phyloP scores from a whole-genome alignment of 1,140 invertebrate genomes.

The Branchinecta lindahli region DNA sequence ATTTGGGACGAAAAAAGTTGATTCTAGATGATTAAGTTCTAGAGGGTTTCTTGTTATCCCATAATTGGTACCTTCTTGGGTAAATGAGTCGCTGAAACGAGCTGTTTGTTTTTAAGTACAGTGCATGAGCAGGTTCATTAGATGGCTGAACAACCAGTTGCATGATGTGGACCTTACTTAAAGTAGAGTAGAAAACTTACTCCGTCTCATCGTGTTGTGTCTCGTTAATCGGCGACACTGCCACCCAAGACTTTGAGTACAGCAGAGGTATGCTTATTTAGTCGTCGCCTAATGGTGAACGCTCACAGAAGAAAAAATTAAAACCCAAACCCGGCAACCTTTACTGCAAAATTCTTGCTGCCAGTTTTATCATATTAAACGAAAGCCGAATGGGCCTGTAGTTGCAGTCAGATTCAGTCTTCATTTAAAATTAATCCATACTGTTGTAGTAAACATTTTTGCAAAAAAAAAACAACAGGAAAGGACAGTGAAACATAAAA shows the following conservation, averaged over 20 bases:
- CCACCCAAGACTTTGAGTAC: background rate
- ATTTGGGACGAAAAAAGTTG: too few species aligned
- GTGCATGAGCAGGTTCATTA: too few species aligned
- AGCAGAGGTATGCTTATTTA: too few species aligned
- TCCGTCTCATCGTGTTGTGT: too few species aligned
- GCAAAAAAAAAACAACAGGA: background rate
- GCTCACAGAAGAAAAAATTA: slow-evolving; percentile 30
- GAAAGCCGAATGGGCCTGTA: slow-evolving; percentile 35
- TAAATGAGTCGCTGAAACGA: too few species aligned
- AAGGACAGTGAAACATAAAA: background rate
- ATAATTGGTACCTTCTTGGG: too few species aligned
- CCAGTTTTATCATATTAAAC: slow-evolving; percentile 35
- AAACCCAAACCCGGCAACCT: slow-evolving; percentile 26
- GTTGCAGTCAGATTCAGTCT: slow-evolving; percentile 67
- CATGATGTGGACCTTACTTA: too few species aligned
- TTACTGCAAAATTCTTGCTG: slow-evolving; percentile 38
- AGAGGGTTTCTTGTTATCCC: too few species aligned
- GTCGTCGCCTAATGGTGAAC: slow-evolving; percentile 25
- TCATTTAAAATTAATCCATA: slow-evolving; percentile 28
- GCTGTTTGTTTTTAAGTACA: too few species aligned
- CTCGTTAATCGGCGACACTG: background rate
- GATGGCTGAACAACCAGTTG: background rate
- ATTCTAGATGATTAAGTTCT: too few species aligned
- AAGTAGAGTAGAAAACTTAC: too few species aligned
- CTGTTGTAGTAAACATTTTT: background rate